Evolutionary conservation across 2,113 vertebrate genomes (phyloP).

Genomic region (Coptodon rendalli): DNA sequence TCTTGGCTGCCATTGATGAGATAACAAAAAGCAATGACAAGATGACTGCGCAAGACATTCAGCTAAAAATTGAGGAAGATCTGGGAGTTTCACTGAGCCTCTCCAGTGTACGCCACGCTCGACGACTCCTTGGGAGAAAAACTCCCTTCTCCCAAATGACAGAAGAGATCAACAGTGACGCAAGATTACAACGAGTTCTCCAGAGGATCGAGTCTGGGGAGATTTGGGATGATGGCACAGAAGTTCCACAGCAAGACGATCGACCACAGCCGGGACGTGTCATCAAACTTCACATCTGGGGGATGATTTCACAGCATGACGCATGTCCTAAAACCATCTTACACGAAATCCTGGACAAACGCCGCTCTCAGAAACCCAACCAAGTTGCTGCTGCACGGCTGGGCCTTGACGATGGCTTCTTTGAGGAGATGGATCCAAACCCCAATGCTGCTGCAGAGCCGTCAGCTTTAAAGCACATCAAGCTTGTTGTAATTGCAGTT

Average conservation of each 20-base stretch:
- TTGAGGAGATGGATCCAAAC: neutral
- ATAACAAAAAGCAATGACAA: neutral
- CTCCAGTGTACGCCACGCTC: neutral
- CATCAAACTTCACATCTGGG: neutral
- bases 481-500: neutral
- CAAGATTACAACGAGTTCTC: neutral
- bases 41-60: neutral
- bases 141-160: neutral
- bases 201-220: neutral
- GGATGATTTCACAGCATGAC: neutral
- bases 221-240: neutral
- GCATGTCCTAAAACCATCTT: neutral
- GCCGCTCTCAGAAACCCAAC: neutral
- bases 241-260: neutral
- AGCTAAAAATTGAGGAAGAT: neutral
- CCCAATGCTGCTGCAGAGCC: neutral
- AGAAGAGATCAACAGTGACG: neutral
- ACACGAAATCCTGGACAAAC: neutral
- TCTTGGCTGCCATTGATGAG: neutral
- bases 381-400: neutral
- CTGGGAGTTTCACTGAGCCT: neutral
- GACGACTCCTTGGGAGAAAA: neutral
- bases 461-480: neutral
- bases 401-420: neutral
- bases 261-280: neutral